Evolutionary conservation across 2,113 vertebrate genomes (phyloP).

Genomic region (Limnothrissa miodon): DNA sequence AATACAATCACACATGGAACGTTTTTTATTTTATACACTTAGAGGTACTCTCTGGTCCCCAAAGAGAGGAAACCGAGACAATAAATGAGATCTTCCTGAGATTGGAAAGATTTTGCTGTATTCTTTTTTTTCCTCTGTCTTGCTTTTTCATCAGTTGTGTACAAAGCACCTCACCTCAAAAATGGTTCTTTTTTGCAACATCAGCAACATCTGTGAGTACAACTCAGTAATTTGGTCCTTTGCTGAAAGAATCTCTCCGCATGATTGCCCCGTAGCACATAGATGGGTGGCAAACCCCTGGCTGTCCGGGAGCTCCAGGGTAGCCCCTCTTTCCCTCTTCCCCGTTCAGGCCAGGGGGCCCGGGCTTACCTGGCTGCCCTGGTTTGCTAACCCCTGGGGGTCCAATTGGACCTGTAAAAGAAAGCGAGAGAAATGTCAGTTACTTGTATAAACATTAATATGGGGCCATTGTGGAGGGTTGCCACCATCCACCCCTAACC

Average conservation of each 20-base stretch:
- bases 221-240: slow-evolving; percentile 92
- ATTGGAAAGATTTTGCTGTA: slow-evolving; percentile 71
- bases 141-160: not conserved
- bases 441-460: not conserved
- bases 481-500: not conserved
- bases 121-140: slow-evolving; percentile 36
- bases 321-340: slow-evolving; percentile 81
- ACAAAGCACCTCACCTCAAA: slow-evolving; percentile 68
- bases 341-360: slow-evolving; percentile 81
- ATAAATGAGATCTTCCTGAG: slow-evolving; percentile 87
- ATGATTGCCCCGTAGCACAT: slow-evolving; percentile 86
- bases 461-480: too few relatives aligned
- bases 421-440: not conserved
- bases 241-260: slow-evolving; percentile 87
- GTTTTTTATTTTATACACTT: slow-evolving; percentile 43
- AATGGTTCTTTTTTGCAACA: slow-evolving; percentile 51
- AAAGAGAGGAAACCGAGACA: slow-evolving; percentile 66
- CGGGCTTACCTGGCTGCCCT: slow-evolving; percentile 81
- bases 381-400: slow-evolving; percentile 82
- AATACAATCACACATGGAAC: slow-evolving; percentile 13
- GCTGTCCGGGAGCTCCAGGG: slow-evolving; percentile 80
- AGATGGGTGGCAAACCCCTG: slow-evolving; percentile 89
- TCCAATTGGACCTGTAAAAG: slow-evolving; percentile 80
- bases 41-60: slow-evolving; percentile 78
- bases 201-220: not conserved